phyloP scores from a whole-genome alignment of 2,888 invertebrate genomes.

The Phragmatobia fuliginosa region DNA sequence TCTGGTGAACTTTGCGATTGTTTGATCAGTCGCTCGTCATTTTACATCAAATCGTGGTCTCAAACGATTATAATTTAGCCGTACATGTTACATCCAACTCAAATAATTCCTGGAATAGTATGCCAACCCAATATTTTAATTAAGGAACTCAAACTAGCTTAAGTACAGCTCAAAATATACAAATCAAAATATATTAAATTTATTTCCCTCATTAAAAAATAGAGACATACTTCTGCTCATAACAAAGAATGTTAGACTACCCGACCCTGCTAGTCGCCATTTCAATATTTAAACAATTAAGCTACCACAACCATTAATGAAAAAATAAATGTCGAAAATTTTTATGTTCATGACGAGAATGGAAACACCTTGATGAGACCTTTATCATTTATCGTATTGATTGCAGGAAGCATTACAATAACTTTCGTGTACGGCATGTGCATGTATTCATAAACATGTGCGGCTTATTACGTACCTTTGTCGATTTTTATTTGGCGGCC shows the following conservation, averaged over 20 bases:
- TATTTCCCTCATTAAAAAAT: neutral
- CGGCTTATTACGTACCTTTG: neutral
- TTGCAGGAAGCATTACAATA: too few relatives aligned
- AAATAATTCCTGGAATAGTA: neutral
- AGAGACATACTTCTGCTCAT: neutral
- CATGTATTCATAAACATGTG: neutral
- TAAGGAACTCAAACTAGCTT: neutral
- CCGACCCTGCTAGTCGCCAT: neutral
- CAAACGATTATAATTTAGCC: neutral
- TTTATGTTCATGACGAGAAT: constrained; percentile 5
- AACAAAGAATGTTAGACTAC: neutral
- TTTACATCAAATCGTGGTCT: neutral
- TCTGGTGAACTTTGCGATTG: neutral
- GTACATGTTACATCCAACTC: neutral
- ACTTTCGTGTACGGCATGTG: neutral
- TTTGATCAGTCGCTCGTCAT: neutral
- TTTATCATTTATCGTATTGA: neutral
- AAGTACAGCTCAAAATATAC: neutral
- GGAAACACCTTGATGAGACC: neutral
- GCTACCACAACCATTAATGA: constrained; percentile 2
- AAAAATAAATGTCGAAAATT: constrained; percentile 6
- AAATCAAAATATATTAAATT: neutral
- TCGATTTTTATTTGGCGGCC: too few relatives aligned
- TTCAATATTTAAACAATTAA: neutral
- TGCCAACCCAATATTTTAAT: neutral